Percentiles rank a stretch among this genome's conserved stretches.
These are phyloP conservation scores for Macrobrachium nipponense DNA, from an alignment of 1,140 invertebrate genomes.

Conservation along the genomic window DNA sequence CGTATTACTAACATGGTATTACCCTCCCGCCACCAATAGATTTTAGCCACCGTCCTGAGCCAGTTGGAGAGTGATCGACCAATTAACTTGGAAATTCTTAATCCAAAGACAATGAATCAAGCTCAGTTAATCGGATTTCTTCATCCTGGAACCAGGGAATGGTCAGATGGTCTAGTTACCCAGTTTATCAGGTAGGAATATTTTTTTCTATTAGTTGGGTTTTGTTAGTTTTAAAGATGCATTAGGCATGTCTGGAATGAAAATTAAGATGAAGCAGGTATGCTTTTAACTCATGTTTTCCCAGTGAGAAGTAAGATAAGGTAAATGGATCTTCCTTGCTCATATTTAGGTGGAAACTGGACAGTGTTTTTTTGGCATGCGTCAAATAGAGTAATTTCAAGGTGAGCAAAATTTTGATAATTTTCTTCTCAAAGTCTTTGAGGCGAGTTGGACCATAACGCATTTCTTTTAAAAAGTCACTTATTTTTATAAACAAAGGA, in stretches of 20 bases:
- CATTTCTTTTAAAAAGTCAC: no score
- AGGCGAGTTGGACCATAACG: no score
- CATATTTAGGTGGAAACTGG: no score
- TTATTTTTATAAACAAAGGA: no score
- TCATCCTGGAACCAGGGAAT: constrained; percentile 87
- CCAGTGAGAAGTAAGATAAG: no score
- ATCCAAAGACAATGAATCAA: constrained; percentile 93
- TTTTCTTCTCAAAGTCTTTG: no score
- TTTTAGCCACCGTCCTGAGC: constrained; percentile 79
- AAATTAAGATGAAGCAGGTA: neutral
- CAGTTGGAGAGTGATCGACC: constrained; percentile 44
- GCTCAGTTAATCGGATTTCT: constrained; percentile 91
- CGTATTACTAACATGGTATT: neutral
- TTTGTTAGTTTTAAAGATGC: neutral
- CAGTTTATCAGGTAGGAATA: constrained; percentile 38
- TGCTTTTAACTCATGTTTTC: neutral
- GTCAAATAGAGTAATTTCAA: no score
- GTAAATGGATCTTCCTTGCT: no score
- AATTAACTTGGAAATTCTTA: constrained; percentile 77
- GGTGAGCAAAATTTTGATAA: no score
- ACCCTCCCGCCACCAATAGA: constrained; percentile 57
- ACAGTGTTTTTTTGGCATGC: no score
- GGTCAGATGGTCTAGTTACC: constrained; percentile 52
- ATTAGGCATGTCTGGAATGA: no score
- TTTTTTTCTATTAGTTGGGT: no score